Percentiles rank a stretch among this genome's conserved stretches.
These are phyloP conservation scores for Esperia sulphurella DNA, from an alignment of 2,888 invertebrate species.

Conservation along the genomic window DNA sequence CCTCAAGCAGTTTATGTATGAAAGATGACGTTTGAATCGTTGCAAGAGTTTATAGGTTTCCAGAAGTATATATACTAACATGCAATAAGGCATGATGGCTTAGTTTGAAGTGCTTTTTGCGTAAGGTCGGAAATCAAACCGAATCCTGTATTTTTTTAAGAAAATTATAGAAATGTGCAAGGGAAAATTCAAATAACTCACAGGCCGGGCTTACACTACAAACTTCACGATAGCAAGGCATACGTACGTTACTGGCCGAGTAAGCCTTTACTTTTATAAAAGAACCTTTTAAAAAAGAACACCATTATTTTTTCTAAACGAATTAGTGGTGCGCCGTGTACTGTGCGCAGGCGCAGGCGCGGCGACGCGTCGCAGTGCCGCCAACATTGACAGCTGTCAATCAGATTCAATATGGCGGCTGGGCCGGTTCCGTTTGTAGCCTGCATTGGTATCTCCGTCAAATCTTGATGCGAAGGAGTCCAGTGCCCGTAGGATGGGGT, in stretches of 20 bases:
- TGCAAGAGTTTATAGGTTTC: no score
- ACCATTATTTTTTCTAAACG: constrained; percentile 32
- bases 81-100: background rate
- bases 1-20: constrained; percentile 16
- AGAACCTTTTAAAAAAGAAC: constrained; percentile 14
- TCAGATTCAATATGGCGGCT: constrained; percentile 74
- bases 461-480: constrained; percentile 35
- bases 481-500: background rate
- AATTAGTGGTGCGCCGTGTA: constrained; percentile 55
- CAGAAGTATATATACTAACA: no score
- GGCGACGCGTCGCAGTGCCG: constrained; percentile 73
- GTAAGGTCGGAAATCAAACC: no score
- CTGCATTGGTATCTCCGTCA: constrained; percentile 44
- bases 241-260: no score
- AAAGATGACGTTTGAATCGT: no score
- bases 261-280: background rate
- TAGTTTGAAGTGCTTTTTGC: background rate
- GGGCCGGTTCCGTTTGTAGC: constrained; percentile 56
- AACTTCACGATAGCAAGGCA: no score
- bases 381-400: constrained; percentile 79
- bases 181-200: no score
- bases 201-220: no score
- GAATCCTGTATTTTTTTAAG: no score
- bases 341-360: constrained; percentile 49
- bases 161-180: no score